A percentile compares a stretch with the other conserved stretches of the same genome.
Conservation (phyloP, 2,888 invertebrate species). For the Elysia crispata region DNA sequence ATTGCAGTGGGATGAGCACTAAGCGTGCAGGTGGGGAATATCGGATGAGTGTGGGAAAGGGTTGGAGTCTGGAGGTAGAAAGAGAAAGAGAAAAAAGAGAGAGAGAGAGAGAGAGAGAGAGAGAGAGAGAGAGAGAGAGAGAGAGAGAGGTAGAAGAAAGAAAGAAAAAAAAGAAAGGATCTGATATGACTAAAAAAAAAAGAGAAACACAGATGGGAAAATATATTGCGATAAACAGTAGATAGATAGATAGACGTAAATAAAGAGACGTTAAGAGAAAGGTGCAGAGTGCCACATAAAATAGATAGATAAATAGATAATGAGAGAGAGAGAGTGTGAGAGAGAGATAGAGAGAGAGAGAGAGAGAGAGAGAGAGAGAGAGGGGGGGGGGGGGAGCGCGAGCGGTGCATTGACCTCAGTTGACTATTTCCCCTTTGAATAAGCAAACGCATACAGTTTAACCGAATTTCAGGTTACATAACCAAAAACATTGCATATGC, state of each 20-base stretch:
- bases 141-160: slow-evolving; percentile 16
- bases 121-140: slow-evolving; percentile 13
- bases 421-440: too few relatives aligned
- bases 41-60: neutral
- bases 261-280: neutral
- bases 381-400: slow-evolving; percentile 12
- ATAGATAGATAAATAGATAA: slow-evolving; percentile 13
- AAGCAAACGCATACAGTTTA: too few relatives aligned
- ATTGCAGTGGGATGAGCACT: neutral
- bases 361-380: slow-evolving; percentile 15
- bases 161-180: slow-evolving; percentile 17
- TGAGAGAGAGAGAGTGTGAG: slow-evolving; percentile 1
- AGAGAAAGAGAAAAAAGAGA: slow-evolving; percentile 16
- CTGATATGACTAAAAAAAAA: too few relatives aligned
- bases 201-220: too few relatives aligned
- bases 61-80: neutral
- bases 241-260: slow-evolving; percentile 17
- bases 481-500: too few relatives aligned
- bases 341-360: neutral
- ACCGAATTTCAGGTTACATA: too few relatives aligned
- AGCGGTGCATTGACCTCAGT: too few relatives aligned
- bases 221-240: neutral
- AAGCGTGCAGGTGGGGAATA: neutral
- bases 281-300: too few relatives aligned
- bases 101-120: slow-evolving; percentile 24